phyloP scores from a whole-genome alignment of 2,888 invertebrate species.

The Coelopa pilipes region DNA sequence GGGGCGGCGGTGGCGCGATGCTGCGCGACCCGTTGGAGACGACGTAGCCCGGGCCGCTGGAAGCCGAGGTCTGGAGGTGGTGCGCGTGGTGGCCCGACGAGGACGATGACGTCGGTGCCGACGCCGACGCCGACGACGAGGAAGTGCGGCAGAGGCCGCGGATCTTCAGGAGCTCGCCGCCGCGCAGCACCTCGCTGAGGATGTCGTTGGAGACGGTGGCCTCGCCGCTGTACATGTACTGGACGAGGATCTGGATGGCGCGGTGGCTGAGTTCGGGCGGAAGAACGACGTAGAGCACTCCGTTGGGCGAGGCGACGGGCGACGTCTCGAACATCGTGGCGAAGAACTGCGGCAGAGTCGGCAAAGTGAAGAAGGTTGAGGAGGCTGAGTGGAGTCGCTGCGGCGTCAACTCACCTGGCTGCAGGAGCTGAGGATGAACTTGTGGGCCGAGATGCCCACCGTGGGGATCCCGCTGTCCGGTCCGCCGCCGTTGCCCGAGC shows the following conservation, averaged over 20 bases:
- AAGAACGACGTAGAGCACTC: constrained; percentile 76
- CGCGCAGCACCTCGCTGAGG: constrained; percentile 81
- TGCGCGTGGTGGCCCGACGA: constrained; percentile 39
- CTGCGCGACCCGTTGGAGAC: constrained; percentile 48
- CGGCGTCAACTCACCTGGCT: constrained; percentile 68
- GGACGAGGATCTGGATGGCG: constrained; percentile 82
- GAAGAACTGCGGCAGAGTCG: constrained; percentile 55
- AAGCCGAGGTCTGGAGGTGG: constrained; percentile 23
- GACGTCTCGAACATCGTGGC: constrained; percentile 66
- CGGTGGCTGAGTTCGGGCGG: constrained; percentile 84
- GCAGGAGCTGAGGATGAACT: constrained; percentile 85
- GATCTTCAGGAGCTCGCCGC: constrained; percentile 84
- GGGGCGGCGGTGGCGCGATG: constrained; percentile 44
- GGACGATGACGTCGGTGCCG: constrained; percentile 38
- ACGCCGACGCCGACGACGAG: constrained; percentile 39
- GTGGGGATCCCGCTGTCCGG: constrained; percentile 66
- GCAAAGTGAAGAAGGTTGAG: background rate
- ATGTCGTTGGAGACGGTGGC: constrained; percentile 88
- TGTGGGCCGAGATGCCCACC: constrained; percentile 84
- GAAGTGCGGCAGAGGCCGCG: constrained; percentile 79
- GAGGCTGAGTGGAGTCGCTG: background rate
- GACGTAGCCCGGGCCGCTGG: constrained; percentile 47
- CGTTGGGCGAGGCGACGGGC: constrained; percentile 64
- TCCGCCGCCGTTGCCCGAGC: constrained; percentile 68
- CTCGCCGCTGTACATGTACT: constrained; percentile 85